phyloP scores from a whole-genome alignment of 2,113 vertebrate genomes.

The Romanogobio albipinnatus region DNA sequence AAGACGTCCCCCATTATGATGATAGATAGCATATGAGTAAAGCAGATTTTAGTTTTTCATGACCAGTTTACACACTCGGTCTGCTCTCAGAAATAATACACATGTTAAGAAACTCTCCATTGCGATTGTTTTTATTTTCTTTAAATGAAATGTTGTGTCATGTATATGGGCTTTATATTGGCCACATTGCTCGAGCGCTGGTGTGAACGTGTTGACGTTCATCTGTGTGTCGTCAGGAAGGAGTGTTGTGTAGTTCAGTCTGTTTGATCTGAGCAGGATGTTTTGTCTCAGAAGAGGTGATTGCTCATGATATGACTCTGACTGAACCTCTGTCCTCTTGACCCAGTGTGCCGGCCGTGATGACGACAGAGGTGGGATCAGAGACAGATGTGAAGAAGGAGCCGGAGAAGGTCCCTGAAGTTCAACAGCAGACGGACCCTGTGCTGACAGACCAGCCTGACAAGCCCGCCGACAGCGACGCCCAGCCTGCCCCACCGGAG shows the following conservation, averaged over 20 bases:
- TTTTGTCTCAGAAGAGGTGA: too few relatives aligned
- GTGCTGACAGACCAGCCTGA: slow-evolving; percentile 43
- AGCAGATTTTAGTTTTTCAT: background rate
- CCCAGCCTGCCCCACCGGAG: slow-evolving; percentile 40
- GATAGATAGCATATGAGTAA: background rate
- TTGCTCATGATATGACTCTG: background rate
- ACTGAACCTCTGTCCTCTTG: background rate
- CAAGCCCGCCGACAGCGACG: slow-evolving; percentile 62
- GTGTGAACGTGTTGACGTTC: too few relatives aligned
- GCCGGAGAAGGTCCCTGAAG: slow-evolving; percentile 68
- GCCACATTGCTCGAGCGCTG: too few relatives aligned
- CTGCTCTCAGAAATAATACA: background rate
- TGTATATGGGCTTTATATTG: too few relatives aligned
- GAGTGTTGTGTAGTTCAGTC: too few relatives aligned
- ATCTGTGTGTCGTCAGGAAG: too few relatives aligned
- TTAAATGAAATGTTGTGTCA: too few relatives aligned
- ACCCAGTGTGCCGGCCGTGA: slow-evolving; percentile 79
- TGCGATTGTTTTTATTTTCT: too few relatives aligned
- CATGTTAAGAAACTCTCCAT: background rate
- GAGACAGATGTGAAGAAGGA: slow-evolving; percentile 90
- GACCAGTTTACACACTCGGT: background rate
- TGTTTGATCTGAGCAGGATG: too few relatives aligned
- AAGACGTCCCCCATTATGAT: background rate
- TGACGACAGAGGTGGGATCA: slow-evolving; percentile 91
- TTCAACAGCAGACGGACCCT: slow-evolving; percentile 54